Base-by-base conservation (phyloP, 2,113 vertebrate species). In the Gymnorhina tibicen region DNA sequence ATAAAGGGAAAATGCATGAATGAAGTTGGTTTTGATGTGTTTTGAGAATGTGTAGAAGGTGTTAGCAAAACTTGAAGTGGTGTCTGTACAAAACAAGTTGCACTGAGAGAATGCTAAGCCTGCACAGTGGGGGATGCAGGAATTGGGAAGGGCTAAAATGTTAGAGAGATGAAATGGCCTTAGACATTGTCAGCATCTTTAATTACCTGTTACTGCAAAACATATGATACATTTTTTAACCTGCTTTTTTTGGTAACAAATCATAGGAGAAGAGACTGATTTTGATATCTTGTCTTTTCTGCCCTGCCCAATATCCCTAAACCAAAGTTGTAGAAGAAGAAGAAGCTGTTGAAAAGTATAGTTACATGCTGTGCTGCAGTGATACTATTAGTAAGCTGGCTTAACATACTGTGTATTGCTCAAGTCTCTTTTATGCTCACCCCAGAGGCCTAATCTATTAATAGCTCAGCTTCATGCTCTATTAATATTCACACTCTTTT, bases 401-500 rank as follows among this genome's bases (percentile, higher is more conserved):
- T 94, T 78, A 72, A 56, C 19, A 2, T 58, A 41, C 90, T 86
- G 33, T 78, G 20, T 86, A 17, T 69, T 80, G 68, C 85, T 94
- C 6, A 10, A 93, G 68, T 84, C 84, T 93, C 75, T 93, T 88
- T 86, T 59, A 89, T 94, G 83, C 62, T 93, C 30, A 76, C 93
- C 73, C 73, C 49, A 82, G 91, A 89, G 93, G 82, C 62, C 93
- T 89, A 55, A 89, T 75, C 95, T 96, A 96, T 95, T 95, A 96
- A 96, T 97, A 96, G 83, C 86, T 89, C 60, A 78, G 80, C 88
- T 96, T 93, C 91, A 87, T 76, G 91, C 76, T 92, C 92, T 94
- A 62, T 97, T 97, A 95, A 92, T 94, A 96, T 96, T 96, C 95
- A 94, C 73, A 53, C 44, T 81, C 49, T 77, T 78, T 26, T 44